Percentiles rank a stretch among this genome's conserved stretches.
Evolutionary conservation across 2,888 invertebrate genomes (phyloP).

Genomic region (Crioceris asparagi): DNA sequence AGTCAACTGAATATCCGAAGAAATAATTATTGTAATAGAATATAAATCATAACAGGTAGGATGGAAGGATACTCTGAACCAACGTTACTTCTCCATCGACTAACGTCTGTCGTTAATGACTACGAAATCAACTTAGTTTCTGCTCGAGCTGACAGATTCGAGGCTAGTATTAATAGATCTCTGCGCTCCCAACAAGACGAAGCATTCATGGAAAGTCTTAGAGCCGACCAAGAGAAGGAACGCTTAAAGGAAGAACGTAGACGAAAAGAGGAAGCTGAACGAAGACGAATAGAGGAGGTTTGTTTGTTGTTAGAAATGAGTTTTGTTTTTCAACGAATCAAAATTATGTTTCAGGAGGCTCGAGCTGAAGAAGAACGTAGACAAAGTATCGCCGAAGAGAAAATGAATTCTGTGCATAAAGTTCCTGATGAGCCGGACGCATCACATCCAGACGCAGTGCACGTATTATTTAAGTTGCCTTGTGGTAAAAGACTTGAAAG

Average conservation of each 20-base stretch:
- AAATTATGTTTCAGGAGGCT: slow-evolving; percentile 27
- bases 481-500: slow-evolving; percentile 80
- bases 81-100: slow-evolving; percentile 54
- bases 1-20: too few species aligned
- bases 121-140: slow-evolving; percentile 82
- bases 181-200: slow-evolving; percentile 86
- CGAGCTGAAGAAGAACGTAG: slow-evolving; percentile 40
- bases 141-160: slow-evolving; percentile 73
- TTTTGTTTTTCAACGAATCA: background rate
- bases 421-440: slow-evolving; percentile 68
- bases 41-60: too few species aligned
- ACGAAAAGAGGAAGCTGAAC: slow-evolving; percentile 43
- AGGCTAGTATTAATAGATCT: slow-evolving; percentile 44
- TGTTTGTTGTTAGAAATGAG: background rate
- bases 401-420: slow-evolving; percentile 51
- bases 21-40: too few species aligned
- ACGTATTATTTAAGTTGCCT: slow-evolving; percentile 85
- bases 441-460: slow-evolving; percentile 59
- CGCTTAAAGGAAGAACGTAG: slow-evolving; percentile 52
- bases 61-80: slow-evolving; percentile 78
- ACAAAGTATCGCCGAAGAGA: slow-evolving; percentile 52
- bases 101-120: slow-evolving; percentile 67
- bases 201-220: slow-evolving; percentile 83
- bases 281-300: slow-evolving; percentile 34
- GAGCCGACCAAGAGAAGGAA: slow-evolving; percentile 93